Evolutionary conservation across 2,888 invertebrate genomes (phyloP).

Genomic region (Limnephilus marmoratus): DNA sequence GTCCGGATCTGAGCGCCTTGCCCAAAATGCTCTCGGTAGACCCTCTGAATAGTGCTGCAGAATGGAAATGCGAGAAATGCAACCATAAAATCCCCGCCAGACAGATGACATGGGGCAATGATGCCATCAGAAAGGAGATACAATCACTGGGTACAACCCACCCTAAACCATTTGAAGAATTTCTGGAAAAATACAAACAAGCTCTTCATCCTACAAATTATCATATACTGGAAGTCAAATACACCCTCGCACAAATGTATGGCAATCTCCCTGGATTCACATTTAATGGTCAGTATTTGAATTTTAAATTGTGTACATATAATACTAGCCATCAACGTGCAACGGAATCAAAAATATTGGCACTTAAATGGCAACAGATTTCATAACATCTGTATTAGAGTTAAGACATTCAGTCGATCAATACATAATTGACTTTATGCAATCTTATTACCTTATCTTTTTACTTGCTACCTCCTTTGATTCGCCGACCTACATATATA

Average conservation of each 20-base stretch:
- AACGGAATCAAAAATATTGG: neutral
- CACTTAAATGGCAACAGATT: neutral
- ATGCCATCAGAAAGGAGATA: constrained; percentile 80
- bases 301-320: neutral
- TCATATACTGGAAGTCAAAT: constrained; percentile 82
- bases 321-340: neutral
- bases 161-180: constrained; percentile 79
- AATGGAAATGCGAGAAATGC: constrained; percentile 83
- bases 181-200: constrained; percentile 80
- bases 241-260: constrained; percentile 83
- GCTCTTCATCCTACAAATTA: constrained; percentile 83
- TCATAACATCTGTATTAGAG: neutral
- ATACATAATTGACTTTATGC: neutral
- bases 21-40: constrained; percentile 78
- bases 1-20: constrained; percentile 58
- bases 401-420: neutral
- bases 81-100: constrained; percentile 77
- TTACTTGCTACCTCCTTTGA: neutral
- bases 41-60: constrained; percentile 78
- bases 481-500: neutral
- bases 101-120: constrained; percentile 80
- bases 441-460: neutral
- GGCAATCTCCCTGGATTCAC: constrained; percentile 79
- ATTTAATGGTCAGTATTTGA: constrained; percentile 74
- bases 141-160: constrained; percentile 75